These are phyloP conservation scores for Lophura swinhoii DNA, from an alignment of 2,797 vertebrate genomes.

Conservation along the genomic window DNA sequence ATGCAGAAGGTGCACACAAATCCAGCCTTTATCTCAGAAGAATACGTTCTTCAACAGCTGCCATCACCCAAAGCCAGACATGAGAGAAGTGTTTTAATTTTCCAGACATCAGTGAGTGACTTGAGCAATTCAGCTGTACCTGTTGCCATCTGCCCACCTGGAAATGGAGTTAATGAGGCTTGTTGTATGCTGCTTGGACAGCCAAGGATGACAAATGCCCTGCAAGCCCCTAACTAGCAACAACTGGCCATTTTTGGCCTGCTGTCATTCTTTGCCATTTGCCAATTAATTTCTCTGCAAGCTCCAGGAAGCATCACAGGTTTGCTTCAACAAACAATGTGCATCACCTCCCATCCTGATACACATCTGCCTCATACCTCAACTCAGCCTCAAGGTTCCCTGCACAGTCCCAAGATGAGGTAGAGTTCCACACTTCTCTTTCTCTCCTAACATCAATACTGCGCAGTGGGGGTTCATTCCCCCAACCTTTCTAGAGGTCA, in stretches of 20 bases:
- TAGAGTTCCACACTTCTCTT: neutral
- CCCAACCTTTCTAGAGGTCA: neutral
- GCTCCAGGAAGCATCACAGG: neutral
- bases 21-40: neutral
- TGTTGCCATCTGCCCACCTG: conserved; percentile 19
- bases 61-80: neutral
- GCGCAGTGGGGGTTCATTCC: neutral
- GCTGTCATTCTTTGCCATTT: neutral
- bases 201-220: conserved; percentile 6
- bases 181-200: neutral
- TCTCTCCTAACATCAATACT: neutral
- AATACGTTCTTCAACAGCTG: neutral
- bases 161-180: neutral
- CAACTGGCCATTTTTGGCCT: neutral
- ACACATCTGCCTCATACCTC: neutral
- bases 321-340: neutral
- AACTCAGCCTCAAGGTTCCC: neutral
- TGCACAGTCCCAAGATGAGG: neutral
- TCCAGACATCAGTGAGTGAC: neutral
- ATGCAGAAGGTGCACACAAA: neutral
- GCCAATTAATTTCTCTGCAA: neutral
- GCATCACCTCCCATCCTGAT: neutral
- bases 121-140: neutral
- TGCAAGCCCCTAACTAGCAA: neutral
- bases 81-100: neutral